Evolutionary conservation across 2,888 invertebrate species (phyloP), one percentile per base, ranked within the genome.

Genomic region (Drosophila prolongata): DNA sequence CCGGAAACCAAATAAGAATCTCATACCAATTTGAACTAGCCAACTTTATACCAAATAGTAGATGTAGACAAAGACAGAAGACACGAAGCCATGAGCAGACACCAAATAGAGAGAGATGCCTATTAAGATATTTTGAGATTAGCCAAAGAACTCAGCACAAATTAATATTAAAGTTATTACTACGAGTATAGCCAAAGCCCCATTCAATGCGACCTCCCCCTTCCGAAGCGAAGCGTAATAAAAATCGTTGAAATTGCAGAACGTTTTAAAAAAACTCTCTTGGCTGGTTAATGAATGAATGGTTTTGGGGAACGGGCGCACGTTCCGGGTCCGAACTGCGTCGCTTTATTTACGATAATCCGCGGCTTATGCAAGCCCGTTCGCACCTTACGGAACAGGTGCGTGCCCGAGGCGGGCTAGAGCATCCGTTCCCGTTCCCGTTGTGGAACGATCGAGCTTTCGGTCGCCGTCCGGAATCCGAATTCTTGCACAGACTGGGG

Each of bases 231-330:
- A 59, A 76, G 76, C 64, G 60, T 50, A 76, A 74, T 77, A 73
- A 71, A 71, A 75, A 72, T 78, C 79, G 82, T 82, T 76, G 65
- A 56, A 76, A 79, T 79, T 72, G 73, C 62, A 61, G 40, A 82
- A 69, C 68, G 58, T 73, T 79, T 59, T 76, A 57, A 67, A 72
- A 75, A 71, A 57, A 71, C n/a, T 11, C 8, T 35, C 8, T n/a
- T 19, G 43, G 6, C n/a, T 49, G 35, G 19, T 68, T 34, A 13
- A 65, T 68, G 69, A 66, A 71, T 66, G 71, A 38, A 19, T 55
- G 38, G 56, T n/a, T 42, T 27, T 46, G 42, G 56, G 46, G 42
- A 50, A 70, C 67, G 71, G 56, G 75, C 44, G 75, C 47, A 47
- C 62, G 30, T 30, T 30, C 10, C n/a, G 46, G 46, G 5, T 14